Evolutionary conservation across 1,140 invertebrate species (phyloP).

Genomic region (Portunus trituberculatus): DNA sequence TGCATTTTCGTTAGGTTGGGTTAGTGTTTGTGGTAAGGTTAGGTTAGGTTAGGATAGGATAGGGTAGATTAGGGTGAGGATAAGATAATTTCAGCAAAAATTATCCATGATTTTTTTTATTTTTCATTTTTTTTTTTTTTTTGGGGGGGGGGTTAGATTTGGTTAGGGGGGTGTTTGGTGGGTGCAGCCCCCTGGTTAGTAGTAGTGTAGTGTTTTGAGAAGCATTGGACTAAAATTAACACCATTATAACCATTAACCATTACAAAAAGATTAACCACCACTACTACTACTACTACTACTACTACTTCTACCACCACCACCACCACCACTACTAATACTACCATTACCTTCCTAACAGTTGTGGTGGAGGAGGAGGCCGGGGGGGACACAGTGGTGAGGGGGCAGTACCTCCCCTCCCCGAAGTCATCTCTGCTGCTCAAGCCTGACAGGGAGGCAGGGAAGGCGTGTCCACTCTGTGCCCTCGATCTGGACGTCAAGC

Average conservation of each 20-base stretch:
- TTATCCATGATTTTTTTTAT: neutral
- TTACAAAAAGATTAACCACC: neutral
- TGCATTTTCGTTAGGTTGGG: too few species aligned
- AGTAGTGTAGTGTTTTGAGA: too few species aligned
- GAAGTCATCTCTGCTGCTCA: neutral
- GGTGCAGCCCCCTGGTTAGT: too few species aligned
- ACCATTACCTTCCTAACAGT: neutral
- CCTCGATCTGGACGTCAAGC: constrained; percentile 46
- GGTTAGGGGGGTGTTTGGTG: too few species aligned
- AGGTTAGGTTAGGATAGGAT: too few species aligned
- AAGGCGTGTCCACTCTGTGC: constrained; percentile 44
- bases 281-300: neutral
- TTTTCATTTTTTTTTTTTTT: neutral
- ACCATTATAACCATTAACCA: neutral
- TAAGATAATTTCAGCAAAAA: too few species aligned
- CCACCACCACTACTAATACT: too few species aligned
- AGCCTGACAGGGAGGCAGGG: neutral
- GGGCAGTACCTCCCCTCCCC: constrained; percentile 33
- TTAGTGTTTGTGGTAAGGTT: too few species aligned
- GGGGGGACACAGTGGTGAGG: neutral
- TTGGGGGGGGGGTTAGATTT: too few species aligned
- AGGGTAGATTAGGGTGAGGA: neutral
- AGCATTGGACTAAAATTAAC: neutral
- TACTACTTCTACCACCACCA: too few species aligned
- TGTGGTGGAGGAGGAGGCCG: constrained; percentile 3